These are phyloP conservation scores for Drosophila atripex DNA, from an alignment of 2,888 invertebrate genomes.

Conservation along the genomic window DNA sequence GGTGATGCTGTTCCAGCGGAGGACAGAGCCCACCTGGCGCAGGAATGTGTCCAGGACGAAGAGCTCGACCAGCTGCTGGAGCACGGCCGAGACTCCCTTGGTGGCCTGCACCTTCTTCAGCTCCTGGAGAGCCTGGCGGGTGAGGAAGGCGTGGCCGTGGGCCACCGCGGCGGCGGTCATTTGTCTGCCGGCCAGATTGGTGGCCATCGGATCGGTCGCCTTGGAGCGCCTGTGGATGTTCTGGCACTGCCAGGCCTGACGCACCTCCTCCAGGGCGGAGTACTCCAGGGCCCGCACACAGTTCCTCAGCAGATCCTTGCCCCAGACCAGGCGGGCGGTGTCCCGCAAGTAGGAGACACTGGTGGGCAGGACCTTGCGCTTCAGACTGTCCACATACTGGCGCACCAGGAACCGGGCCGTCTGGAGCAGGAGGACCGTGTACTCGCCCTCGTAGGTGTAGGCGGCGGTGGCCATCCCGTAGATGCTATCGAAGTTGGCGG, in stretches of 20 bases:
- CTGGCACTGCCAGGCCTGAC: conserved; percentile 88
- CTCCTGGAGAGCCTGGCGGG: conserved; percentile 58
- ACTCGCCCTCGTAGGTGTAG: conserved; percentile 98
- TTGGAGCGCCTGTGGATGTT: conserved; percentile 82
- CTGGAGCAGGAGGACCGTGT: conserved; percentile 95
- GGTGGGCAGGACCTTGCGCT: conserved; percentile 86
- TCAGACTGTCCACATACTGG: conserved; percentile 87
- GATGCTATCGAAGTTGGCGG: conserved; percentile 92
- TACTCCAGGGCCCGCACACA: conserved; percentile 84
- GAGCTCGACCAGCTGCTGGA: conserved; percentile 63
- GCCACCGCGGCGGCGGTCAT: conserved; percentile 91
- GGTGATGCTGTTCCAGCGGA: conserved; percentile 65
- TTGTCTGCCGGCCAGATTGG: conserved; percentile 93
- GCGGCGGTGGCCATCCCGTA: conserved; percentile 93
- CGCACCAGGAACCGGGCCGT: conserved; percentile 93
- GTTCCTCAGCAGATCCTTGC: conserved; percentile 54
- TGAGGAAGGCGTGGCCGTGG: conserved; percentile 73
- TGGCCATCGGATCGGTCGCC: conserved; percentile 89
- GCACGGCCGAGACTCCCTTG: conserved; percentile 24
- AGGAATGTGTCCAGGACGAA: conserved; percentile 72
- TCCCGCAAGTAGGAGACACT: conserved; percentile 88
- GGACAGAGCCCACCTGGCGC: conserved; percentile 64
- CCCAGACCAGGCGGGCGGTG: conserved; percentile 55
- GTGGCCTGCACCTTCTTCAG: conserved; percentile 10
- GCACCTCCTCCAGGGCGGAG: conserved; percentile 86